Evolutionary conservation across 2,797 vertebrate genomes (phyloP), one percentile per base, ranked within the genome.

Genomic region (Streptopelia turtur): DNA sequence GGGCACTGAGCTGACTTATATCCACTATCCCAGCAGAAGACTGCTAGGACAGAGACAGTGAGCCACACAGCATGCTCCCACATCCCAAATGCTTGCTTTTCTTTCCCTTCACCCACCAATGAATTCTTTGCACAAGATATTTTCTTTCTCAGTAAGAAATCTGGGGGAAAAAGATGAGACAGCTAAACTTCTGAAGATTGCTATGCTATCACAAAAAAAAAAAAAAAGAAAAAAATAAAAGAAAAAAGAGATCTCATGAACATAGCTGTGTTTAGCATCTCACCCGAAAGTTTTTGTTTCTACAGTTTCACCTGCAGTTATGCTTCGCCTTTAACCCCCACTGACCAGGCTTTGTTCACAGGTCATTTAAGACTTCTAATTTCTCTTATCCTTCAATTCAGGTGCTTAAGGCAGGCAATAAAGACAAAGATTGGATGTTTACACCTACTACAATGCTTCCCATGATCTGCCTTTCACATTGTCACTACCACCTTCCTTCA

Each of bases 71-170:
- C 1, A 1, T n/a, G 47, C 5, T 76, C 52, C 39, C 45, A 59
- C 35, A 78, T 17, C n/a, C n/a, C 0, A 0, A 72, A 65, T 4
- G 6, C n/a, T 64, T 77, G 20, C 28, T 75, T 64, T 71, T n/a
- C 39, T 55, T 87, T 85, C 43, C 14, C 25, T 69, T 86, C 3
- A 3, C 16, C 13, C 28, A 87, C 37, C n/a, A 47, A 28, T 10
- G 6, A 83, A 78, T 85, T 25, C 15, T 78, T 78, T 41, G 49
- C 6, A 18, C 28, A 28, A 84, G 13, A 10, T 7, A 45, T 18
- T 37, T 53, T 49, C 35, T 71, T 37, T 17, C 49, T 80, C 63
- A 59, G 13, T 25, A 57, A 89, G 25, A 85, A 61, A 71, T n/a
- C 25, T 33, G 37, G 16, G 10, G 37, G 1, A 8, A 85, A 56